phyloP scores from a whole-genome alignment of 2,888 invertebrate species.

The Nemotelus pantherinus region DNA sequence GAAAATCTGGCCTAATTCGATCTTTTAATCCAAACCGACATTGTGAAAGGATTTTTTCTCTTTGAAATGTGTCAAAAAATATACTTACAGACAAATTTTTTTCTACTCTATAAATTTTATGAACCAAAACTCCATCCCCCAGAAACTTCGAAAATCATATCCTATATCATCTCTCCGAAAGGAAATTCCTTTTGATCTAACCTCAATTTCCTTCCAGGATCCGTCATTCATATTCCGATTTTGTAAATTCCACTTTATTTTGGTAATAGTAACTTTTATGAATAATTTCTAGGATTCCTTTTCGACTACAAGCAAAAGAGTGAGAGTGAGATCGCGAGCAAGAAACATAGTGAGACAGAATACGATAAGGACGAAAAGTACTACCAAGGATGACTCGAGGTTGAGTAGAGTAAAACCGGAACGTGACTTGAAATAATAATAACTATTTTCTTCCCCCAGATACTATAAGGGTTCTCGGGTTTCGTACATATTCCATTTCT shows the following conservation, averaged over 20 bases:
- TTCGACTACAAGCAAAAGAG: not conserved
- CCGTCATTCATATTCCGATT: conserved; percentile 26
- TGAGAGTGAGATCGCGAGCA: too few relatives aligned
- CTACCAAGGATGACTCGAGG: not conserved
- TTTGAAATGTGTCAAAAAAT: too few relatives aligned
- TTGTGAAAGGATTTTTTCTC: too few relatives aligned
- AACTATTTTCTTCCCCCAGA: not conserved
- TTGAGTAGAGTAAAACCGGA: not conserved
- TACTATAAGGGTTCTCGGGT: conserved; percentile 8
- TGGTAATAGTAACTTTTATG: conserved; percentile 49
- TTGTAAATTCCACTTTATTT: conserved; percentile 46
- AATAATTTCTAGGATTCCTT: conserved; percentile 48
- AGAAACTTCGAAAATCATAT: not conserved
- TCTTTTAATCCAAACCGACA: too few relatives aligned
- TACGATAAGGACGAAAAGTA: not conserved
- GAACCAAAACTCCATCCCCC: not conserved
- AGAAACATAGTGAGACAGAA: not conserved
- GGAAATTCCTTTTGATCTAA: not conserved
- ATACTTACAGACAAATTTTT: too few relatives aligned
- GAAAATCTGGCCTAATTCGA: too few relatives aligned
- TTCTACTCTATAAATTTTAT: not conserved
- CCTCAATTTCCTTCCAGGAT: not conserved
- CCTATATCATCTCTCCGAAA: not conserved
- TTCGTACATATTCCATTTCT: not conserved
- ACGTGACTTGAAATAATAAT: conserved; percentile 32